Evolutionary conservation across 1,140 invertebrate species (phyloP).

Genomic region (Chironomus striatipennis): DNA sequence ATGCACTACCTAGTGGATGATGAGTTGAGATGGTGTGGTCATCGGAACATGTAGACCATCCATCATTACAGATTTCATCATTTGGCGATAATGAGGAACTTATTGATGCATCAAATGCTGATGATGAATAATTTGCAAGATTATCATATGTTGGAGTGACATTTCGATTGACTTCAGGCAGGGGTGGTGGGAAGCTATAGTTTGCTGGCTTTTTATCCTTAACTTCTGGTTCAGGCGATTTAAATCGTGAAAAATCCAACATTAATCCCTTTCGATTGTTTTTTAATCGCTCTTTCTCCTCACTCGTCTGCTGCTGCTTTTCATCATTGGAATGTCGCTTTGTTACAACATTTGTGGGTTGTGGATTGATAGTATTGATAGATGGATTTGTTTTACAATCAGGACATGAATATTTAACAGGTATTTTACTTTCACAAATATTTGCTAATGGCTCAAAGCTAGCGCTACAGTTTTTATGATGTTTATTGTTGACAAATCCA

Average conservation of each 20-base stretch:
- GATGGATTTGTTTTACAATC: conserved; percentile 11
- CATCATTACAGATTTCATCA: conserved; percentile 54
- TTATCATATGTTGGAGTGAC: conserved; percentile 38
- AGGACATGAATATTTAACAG: conserved; percentile 14
- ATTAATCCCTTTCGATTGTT: conserved; percentile 49
- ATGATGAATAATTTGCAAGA: conserved; percentile 39
- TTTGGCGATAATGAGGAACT: conserved; percentile 48
- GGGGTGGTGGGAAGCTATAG: conserved; percentile 39
- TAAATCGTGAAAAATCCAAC: conserved; percentile 55
- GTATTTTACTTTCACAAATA: conserved; percentile 16
- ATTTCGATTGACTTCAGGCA: conserved; percentile 39
- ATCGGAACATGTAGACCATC: conserved; percentile 59
- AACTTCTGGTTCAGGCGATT: conserved; percentile 38
- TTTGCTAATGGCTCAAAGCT: conserved; percentile 24
- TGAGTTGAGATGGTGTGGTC: conserved; percentile 37
- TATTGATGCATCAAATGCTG: conserved; percentile 38
- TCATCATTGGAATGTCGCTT: conserved; percentile 22
- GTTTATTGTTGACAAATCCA: conserved; percentile 25
- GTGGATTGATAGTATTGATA: background rate
- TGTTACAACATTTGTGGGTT: background rate
- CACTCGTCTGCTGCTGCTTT: background rate
- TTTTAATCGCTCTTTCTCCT: conserved; percentile 24
- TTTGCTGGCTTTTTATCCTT: conserved; percentile 36
- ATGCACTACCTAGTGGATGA: conserved; percentile 38
- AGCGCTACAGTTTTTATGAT: conserved; percentile 18